Base-by-base conservation (phyloP, 2,113 vertebrate species). In the Clarias gariepinus region DNA sequence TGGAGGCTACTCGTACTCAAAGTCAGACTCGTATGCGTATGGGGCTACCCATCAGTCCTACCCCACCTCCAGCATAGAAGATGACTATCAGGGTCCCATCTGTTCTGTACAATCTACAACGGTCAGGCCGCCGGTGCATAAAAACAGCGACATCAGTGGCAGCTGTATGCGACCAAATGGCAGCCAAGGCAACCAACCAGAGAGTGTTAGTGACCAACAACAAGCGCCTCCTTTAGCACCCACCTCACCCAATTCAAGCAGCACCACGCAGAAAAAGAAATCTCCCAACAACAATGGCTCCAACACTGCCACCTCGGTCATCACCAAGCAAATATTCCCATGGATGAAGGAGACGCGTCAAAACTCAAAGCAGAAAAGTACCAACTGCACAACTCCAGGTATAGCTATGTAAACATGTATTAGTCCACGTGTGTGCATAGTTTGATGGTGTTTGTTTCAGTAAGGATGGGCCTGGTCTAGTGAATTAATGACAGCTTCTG, bases 291-390 rank as follows among this genome's bases (percentile, higher is more conserved):
- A 93, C 92, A 92, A 95, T 84, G 94, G 95, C 3, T 93, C 93
- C 28, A 93, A 94, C 64, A 94, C 95, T 53, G 87, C 95, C 91
- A 95, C 95, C n/a, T 92, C 96, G 47, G 97, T 95, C 87, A 96
- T 99, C 91, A 97, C 97, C 68, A 99, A 99, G 92, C 98, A 99
- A 92, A 99, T 99, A 88, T 99, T 99, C 90, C 98, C 98, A 53
- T 99, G 98, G 98, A 99, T 99, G 98, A 99, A 99, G 92, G 98
- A 99, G 93, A 97, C 95, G 33, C 95, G 98, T 53, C 97, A 98
- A 92, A 99, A 99, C 91, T 93, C 97, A 58, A 99, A 99, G 91
- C 97, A 98, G 94, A 99, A 99, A 95, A 93, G 92, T 95, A 96
- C 92, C 95, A 96, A 90, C 95, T 97, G 97, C 93, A 90, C 96